A percentile compares a stretch with the other conserved stretches of the same genome.
These are phyloP conservation scores for Frankliniella intonsa DNA, from an alignment of 2,888 invertebrate genomes.

Conservation along the genomic window DNA sequence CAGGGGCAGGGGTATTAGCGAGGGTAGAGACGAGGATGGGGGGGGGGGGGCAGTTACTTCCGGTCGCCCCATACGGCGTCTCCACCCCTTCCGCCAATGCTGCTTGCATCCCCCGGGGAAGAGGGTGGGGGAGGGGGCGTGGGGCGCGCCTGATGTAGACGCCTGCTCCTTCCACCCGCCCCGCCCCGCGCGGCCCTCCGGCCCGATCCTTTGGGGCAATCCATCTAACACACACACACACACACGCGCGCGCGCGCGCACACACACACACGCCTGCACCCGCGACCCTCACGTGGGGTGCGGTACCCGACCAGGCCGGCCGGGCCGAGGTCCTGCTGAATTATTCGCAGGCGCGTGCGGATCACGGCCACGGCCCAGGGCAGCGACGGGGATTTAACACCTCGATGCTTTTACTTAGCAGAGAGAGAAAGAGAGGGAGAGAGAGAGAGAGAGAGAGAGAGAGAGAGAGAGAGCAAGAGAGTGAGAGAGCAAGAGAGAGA, in stretches of 20 bases:
- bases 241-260: background rate
- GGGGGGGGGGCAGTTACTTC: background rate
- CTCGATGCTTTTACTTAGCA: no score
- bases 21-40: background rate
- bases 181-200: slow-evolving; percentile 26
- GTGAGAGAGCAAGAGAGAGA: background rate
- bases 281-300: background rate
- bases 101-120: background rate
- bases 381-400: no score
- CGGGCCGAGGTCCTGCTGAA: background rate
- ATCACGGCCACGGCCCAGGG: background rate
- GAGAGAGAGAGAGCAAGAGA: background rate
- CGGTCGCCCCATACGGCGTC: background rate
- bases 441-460: background rate
- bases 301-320: background rate
- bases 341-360: background rate
- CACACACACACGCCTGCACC: background rate
- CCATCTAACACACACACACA: background rate
- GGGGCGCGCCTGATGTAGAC: slow-evolving; percentile 27
- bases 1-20: background rate
- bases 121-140: background rate
- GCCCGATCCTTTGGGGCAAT: slow-evolving; percentile 33
- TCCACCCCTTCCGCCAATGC: slow-evolving; percentile 40
- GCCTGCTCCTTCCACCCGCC: no score
- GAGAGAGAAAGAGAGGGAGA: background rate